Evolutionary conservation across 2,797 vertebrate species (phyloP).

Genomic region (Cynopterus sphinx): DNA sequence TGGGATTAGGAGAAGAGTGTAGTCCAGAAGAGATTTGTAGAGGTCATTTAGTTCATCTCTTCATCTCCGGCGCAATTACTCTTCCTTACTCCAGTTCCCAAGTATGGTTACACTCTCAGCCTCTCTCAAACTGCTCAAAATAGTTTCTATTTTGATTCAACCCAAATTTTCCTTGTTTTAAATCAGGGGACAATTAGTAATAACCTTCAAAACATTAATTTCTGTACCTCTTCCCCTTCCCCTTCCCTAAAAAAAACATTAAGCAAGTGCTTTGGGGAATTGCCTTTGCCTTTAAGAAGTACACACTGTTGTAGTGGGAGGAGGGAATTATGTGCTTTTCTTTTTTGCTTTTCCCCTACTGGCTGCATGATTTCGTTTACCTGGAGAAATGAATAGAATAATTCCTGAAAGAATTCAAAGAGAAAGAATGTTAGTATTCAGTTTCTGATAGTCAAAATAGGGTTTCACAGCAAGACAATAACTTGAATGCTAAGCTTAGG

Average conservation of each 20-base stretch:
- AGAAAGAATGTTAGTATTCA: background rate
- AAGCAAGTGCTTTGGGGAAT: background rate
- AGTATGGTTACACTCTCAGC: fast-evolving
- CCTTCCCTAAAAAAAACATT: background rate
- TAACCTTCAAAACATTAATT: background rate
- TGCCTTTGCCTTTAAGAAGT: background rate
- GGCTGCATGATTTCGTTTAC: background rate
- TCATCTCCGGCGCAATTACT: background rate
- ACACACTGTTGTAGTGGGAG: background rate
- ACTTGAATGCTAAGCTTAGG: background rate
- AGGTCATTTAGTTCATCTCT: background rate
- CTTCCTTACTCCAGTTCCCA: background rate
- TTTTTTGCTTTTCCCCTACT: background rate
- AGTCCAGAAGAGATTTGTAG: background rate
- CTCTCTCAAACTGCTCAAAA: background rate
- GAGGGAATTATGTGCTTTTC: background rate
- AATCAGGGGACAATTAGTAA: background rate
- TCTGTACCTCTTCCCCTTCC: background rate
- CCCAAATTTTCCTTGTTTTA: background rate
- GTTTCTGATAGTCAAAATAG: background rate
- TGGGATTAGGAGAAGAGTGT: too few relatives aligned
- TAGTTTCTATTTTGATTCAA: background rate
- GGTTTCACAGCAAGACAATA: background rate
- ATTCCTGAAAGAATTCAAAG: background rate
- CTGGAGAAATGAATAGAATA: background rate